A percentile compares a stretch with the other conserved stretches of the same genome.
Conservation (phyloP, 2,113 vertebrate genomes). For the Clarias gariepinus region DNA sequence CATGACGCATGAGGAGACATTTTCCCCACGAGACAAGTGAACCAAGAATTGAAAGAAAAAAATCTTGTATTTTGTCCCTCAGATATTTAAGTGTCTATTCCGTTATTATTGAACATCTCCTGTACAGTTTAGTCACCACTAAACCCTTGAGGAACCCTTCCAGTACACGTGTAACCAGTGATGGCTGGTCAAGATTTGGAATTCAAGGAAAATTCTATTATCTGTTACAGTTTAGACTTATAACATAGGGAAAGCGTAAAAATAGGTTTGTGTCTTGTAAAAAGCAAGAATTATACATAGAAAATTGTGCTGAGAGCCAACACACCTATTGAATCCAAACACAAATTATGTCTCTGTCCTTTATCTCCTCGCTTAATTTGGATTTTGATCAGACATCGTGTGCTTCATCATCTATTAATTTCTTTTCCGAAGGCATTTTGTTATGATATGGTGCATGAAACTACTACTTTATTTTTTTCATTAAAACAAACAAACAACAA, state of each 20-base stretch:
- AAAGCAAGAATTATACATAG: background rate
- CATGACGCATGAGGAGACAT: background rate
- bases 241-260: background rate
- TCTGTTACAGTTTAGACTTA: background rate
- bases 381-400: background rate
- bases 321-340: background rate
- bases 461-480: background rate
- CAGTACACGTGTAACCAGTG: background rate
- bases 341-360: background rate
- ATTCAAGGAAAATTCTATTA: background rate
- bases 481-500: background rate
- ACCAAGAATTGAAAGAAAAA: background rate
- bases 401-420: background rate
- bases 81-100: too few relatives aligned
- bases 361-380: background rate
- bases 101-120: background rate
- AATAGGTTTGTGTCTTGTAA: background rate
- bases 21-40: background rate
- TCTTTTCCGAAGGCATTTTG: background rate
- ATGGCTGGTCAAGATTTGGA: background rate
- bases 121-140: too few relatives aligned
- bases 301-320: background rate
- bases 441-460: background rate
- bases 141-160: background rate
- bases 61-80: background rate